phyloP scores from a whole-genome alignment of 2,113 vertebrate genomes.

The Pachyramphus minor region DNA sequence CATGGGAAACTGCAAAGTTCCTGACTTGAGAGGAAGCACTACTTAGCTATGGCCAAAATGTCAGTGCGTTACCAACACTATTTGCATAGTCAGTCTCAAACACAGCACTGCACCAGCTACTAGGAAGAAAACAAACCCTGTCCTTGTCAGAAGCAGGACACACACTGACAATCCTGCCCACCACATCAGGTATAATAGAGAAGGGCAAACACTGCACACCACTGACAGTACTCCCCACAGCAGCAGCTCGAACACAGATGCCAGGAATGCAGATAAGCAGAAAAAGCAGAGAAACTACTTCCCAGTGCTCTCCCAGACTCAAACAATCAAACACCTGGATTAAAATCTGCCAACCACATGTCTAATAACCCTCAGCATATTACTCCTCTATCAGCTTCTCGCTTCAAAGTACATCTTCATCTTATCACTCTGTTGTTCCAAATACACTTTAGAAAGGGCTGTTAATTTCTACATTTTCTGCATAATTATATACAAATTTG shows the following conservation, averaged over 20 bases:
- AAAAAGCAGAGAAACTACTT: not conserved
- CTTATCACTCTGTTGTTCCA: not conserved
- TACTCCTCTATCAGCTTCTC: not conserved
- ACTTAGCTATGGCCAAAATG: not conserved
- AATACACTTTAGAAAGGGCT: not conserved
- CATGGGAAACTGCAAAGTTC: not conserved
- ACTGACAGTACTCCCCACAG: not conserved
- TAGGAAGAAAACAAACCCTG: not conserved
- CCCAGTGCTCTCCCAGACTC: not conserved
- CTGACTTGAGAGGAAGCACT: not conserved
- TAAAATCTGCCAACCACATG: accelerated
- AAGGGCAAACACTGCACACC: not conserved
- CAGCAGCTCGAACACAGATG: not conserved
- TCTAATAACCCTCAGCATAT: not conserved
- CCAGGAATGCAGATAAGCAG: not conserved
- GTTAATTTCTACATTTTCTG: not conserved
- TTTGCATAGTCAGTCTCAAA: not conserved
- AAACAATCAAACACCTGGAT: not conserved
- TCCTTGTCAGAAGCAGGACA: not conserved
- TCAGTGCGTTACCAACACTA: not conserved
- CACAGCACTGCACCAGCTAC: not conserved
- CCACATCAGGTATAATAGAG: not conserved
- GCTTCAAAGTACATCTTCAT: not conserved
- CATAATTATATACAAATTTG: not conserved
- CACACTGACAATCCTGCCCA: not conserved